phyloP scores from a whole-genome alignment of 2,113 vertebrate genomes.

The Hippopotamus amphibius region DNA sequence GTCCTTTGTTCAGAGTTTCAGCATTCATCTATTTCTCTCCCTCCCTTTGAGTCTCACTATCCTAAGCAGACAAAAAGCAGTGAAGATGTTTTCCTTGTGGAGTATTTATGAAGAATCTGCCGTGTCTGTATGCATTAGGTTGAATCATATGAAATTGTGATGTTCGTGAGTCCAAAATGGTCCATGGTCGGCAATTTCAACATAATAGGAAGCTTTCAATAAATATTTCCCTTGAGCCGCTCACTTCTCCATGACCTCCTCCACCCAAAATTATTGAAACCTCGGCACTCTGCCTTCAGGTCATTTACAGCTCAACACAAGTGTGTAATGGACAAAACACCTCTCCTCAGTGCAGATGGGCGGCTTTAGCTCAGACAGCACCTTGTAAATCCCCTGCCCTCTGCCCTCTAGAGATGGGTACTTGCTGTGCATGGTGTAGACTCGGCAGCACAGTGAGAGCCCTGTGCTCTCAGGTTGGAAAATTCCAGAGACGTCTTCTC shows the following conservation, averaged over 20 bases:
- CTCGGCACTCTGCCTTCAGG: conserved; percentile 3
- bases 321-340: conserved; percentile 61
- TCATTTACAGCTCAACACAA: conserved; percentile 70
- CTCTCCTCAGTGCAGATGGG: conserved; percentile 58
- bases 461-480: conserved; percentile 54
- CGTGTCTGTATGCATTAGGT: not conserved
- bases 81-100: not conserved
- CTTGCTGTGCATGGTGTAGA: not conserved
- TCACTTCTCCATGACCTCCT: not conserved
- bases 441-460: not conserved
- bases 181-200: not conserved
- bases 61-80: not conserved
- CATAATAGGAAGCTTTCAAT: not conserved
- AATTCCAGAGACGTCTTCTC: conserved; percentile 21
- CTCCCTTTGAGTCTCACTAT: not conserved
- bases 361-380: not conserved
- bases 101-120: not conserved
- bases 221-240: not conserved
- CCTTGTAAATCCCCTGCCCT: conserved; percentile 15
- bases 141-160: not conserved
- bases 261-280: conserved; percentile 3
- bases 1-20: not conserved
- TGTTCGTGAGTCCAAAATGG: not conserved
- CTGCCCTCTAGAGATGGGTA: not conserved
- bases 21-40: not conserved